Conservation (phyloP, 2,797 vertebrate species). For the Prionace glauca region DNA sequence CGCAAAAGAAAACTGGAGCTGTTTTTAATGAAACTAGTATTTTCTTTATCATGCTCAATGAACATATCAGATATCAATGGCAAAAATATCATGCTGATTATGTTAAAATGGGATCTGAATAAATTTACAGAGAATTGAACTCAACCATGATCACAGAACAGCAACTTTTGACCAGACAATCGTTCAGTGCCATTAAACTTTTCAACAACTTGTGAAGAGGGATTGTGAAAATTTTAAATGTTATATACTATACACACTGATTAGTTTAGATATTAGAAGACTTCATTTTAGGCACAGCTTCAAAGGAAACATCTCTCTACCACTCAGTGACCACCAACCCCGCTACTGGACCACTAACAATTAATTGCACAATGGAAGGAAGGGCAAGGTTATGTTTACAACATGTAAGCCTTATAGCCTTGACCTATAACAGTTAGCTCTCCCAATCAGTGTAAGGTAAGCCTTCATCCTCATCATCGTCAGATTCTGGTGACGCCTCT, state of each 20-base stretch:
- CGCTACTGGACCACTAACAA: conserved; percentile 1
- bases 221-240: conserved; percentile 16
- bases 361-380: conserved; percentile 19
- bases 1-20: neutral
- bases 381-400: conserved; percentile 21
- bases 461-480: conserved; percentile 89
- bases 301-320: neutral
- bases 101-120: neutral
- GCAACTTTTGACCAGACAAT: conserved; percentile 14
- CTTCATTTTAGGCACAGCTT: conserved; percentile 29
- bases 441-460: conserved; percentile 91
- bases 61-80: neutral
- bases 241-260: neutral
- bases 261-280: conserved; percentile 7
- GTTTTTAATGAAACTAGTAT: neutral
- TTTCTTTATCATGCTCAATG: conserved; percentile 16
- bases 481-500: conserved; percentile 91
- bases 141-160: neutral
- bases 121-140: neutral
- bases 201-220: neutral
- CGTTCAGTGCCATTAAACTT: neutral
- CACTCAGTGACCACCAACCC: conserved; percentile 1
- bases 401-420: neutral
- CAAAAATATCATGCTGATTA: neutral
- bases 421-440: conserved; percentile 59